Evolutionary conservation across 2,888 invertebrate genomes (phyloP).

Genomic region (Sesia bembeciformis): DNA sequence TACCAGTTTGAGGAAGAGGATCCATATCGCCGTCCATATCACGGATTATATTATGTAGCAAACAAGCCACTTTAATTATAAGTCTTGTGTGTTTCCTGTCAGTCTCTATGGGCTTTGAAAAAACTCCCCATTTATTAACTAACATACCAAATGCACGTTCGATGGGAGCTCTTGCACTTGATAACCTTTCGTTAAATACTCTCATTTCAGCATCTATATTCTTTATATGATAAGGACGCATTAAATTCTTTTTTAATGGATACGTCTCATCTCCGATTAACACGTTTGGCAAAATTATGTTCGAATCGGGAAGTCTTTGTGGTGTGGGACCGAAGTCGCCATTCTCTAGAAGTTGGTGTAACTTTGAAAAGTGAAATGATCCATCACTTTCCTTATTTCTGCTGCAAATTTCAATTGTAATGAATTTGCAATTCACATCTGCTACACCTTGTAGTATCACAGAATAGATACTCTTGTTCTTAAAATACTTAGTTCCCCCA

Average conservation of each 20-base stretch:
- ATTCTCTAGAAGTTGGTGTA: slow-evolving; percentile 2
- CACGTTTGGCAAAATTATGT: neutral
- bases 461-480: slow-evolving; percentile 6
- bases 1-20: neutral
- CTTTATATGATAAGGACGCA: neutral
- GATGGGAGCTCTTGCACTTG: slow-evolving; percentile 1
- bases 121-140: slow-evolving; percentile 2
- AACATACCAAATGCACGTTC: slow-evolving; percentile 3
- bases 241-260: slow-evolving; percentile 3
- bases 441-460: slow-evolving; percentile 9
- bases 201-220: neutral
- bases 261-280: slow-evolving; percentile 3
- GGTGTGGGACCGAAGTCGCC: slow-evolving; percentile 1
- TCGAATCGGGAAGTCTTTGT: slow-evolving; percentile 1
- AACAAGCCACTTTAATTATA: neutral
- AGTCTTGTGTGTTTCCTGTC: neutral
- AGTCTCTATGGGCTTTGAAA: neutral
- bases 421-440: slow-evolving; percentile 4
- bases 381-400: slow-evolving; percentile 6
- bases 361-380: slow-evolving; percentile 6
- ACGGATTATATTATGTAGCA: neutral
- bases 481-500: slow-evolving; percentile 1
- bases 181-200: slow-evolving; percentile 2
- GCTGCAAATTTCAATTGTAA: slow-evolving; percentile 5
- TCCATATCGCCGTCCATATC: neutral